Evolutionary conservation across 1,140 invertebrate genomes (phyloP).

Genomic region (Bombus pascuorum): DNA sequence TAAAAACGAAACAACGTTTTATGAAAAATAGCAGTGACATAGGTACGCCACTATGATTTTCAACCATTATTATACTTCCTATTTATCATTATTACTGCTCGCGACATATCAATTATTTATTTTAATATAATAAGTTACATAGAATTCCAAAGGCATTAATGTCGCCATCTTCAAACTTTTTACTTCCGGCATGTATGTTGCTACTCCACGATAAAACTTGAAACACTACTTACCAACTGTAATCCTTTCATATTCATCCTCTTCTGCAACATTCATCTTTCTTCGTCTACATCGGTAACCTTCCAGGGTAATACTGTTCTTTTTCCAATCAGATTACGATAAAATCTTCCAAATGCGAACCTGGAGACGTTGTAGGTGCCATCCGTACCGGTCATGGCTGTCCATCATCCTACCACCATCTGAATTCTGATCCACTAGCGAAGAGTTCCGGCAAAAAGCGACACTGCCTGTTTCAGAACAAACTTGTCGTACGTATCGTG

Average conservation of each 20-base stretch:
- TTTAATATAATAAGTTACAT: not conserved
- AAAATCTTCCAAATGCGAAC: constrained; percentile 16
- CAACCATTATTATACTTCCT: not conserved
- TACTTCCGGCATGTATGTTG: not conserved
- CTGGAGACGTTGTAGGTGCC: constrained; percentile 4
- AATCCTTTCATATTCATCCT: not conserved
- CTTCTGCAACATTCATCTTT: not conserved
- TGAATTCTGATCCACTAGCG: constrained; percentile 25
- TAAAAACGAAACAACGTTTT: not conserved
- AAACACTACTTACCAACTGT: not conserved
- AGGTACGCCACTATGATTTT: not conserved
- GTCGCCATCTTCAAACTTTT: not conserved
- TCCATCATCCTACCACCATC: constrained; percentile 43
- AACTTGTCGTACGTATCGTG: not conserved
- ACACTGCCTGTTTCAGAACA: not conserved
- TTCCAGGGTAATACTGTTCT: not conserved
- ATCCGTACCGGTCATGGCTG: not conserved
- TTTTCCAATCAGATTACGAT: not conserved
- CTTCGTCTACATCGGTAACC: not conserved
- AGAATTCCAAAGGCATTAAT: not conserved
- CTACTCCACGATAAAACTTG: not conserved
- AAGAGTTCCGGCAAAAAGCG: not conserved
- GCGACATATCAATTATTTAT: not conserved
- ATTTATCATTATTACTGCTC: not conserved
- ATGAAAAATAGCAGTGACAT: too few relatives aligned